Base-by-base conservation (phyloP, 2,888 invertebrate species). In the Syrphus vitripennis region DNA sequence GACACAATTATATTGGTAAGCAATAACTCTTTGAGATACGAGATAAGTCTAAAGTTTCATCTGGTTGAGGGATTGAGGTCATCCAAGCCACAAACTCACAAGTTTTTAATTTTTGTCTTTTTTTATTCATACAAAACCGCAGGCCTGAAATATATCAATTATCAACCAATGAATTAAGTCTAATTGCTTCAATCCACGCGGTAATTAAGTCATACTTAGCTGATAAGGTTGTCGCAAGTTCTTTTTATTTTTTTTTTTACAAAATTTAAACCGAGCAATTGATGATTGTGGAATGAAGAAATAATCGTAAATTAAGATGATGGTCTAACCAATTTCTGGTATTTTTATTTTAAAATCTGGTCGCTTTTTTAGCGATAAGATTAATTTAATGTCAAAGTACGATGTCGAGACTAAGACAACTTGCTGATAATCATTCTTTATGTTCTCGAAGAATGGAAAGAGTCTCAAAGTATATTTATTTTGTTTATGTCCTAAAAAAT, bases 1-100 rank as follows among this genome's bases (percentile, higher is more conserved):
- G 99, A 3, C 99, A 99, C 91, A 99, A 99, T 91, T 99, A 99
- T 93, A 96, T 95, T 91, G 97, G 98, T 97, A 94, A 94, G 93
- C 87, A 37, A 59, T 37, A 37, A 42, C 9, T 63, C 24, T 10
- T 40, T 57, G 34, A 21, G 5, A 29, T 34, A n/a, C 21, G 57
- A 65, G 40, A 57, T 14, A 55, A 42, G 37, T 63, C 42, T 79
- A 65, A 21, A 69, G 69, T 72, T 57, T 72, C 59, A 69, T 74
- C 72, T 50, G 12, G 5, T 12, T 10, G 10, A 12, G 9, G 16
- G n/a, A n/a, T 55, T 55, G 26, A 19, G 53, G 45, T 69, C 19
- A 14, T 26, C 24, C 12, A 74, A 48, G 31, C 67, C 76, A 65
- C 76, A 71, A 48, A 37, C 24, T 2, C 74, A 19, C 21, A 57